Evolutionary conservation across 2,113 vertebrate species (phyloP).

Genomic region (Bos indicus): DNA sequence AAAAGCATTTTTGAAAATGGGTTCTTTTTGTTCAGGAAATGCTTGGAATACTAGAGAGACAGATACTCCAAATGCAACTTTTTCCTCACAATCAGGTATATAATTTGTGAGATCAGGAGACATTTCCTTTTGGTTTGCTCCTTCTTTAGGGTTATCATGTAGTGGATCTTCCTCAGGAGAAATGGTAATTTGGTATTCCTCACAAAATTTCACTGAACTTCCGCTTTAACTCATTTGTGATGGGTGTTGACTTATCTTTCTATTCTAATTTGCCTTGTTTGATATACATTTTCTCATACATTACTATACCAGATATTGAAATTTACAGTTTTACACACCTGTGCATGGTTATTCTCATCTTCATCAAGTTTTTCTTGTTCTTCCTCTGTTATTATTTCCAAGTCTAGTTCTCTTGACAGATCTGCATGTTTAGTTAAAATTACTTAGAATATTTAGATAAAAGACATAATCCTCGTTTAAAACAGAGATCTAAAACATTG

Average conservation of each 20-base stretch:
- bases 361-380: conserved; percentile 39
- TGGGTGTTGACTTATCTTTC: conserved; percentile 79
- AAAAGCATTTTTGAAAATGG: conserved; percentile 73
- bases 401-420: conserved; percentile 43
- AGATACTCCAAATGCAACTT: too few species aligned
- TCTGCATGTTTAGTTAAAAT: not conserved
- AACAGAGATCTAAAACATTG: not conserved
- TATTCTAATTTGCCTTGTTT: conserved; percentile 86
- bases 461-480: not conserved
- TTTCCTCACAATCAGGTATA: too few species aligned
- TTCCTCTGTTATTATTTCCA: conserved; percentile 28
- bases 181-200: too few species aligned
- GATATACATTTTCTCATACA: conserved; percentile 86
- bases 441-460: not conserved
- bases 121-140: too few species aligned
- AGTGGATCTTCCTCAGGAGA: too few species aligned
- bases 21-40: conserved; percentile 26
- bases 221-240: too few species aligned
- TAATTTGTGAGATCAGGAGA: too few species aligned
- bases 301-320: not conserved
- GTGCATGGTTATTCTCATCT: not conserved
- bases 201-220: too few species aligned
- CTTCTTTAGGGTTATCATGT: too few species aligned
- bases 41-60: too few species aligned
- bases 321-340: conserved; percentile 57